A percentile compares a stretch with the other conserved stretches of the same genome.
Conservation (phyloP, 1,140 invertebrate species). For the Conus ventricosus region DNA sequence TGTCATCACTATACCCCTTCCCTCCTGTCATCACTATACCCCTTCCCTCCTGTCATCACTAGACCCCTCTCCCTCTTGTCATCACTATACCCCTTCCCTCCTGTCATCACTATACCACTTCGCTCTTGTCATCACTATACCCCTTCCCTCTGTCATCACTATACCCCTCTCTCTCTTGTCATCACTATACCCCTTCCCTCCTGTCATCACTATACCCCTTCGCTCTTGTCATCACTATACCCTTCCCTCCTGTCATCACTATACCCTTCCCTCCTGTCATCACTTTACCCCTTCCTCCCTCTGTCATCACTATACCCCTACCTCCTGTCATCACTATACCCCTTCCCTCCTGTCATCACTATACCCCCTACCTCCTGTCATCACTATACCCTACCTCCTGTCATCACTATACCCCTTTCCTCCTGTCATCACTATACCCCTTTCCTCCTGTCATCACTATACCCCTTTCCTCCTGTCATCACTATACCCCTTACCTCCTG, state of each 20-base stretch:
- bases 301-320: background rate
- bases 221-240: background rate
- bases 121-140: background rate
- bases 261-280: background rate
- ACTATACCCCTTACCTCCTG: background rate
- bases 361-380: background rate
- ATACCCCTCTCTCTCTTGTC: background rate
- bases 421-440: background rate
- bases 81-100: background rate
- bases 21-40: background rate
- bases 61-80: background rate
- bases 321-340: background rate
- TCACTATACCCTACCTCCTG: background rate
- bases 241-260: background rate
- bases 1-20: background rate
- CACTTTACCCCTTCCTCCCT: background rate
- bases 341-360: background rate
- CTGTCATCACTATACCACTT: background rate
- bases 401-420: background rate
- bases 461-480: background rate
- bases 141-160: background rate
- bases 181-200: background rate
- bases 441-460: background rate
- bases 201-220: background rate
- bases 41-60: background rate